Conservation (phyloP, 2,888 invertebrate genomes). For the Scaptomyza caliginosa region DNA sequence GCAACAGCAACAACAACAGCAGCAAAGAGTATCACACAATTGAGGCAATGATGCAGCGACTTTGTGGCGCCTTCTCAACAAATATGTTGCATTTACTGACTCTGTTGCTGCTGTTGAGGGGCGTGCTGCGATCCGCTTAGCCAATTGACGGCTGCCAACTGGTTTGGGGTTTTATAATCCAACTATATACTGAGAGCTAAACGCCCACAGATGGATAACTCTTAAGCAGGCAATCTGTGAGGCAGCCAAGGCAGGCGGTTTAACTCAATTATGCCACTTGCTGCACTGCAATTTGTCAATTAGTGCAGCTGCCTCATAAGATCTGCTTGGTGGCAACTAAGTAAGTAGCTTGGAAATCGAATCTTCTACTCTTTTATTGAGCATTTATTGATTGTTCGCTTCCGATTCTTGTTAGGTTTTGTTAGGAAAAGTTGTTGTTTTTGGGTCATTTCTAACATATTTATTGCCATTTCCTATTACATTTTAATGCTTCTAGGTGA, state of each 20-base stretch:
- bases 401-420: slow-evolving; percentile 7
- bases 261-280: slow-evolving; percentile 76
- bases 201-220: slow-evolving; percentile 73
- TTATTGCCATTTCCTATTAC: neutral
- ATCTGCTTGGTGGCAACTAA: neutral
- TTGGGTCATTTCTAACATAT: neutral
- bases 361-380: slow-evolving; percentile 5
- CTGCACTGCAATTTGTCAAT: slow-evolving; percentile 77
- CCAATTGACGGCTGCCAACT: slow-evolving; percentile 79
- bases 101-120: slow-evolving; percentile 43
- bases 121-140: slow-evolving; percentile 74
- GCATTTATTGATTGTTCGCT: slow-evolving; percentile 23
- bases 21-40: slow-evolving; percentile 24
- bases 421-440: slow-evolving; percentile 2
- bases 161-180: slow-evolving; percentile 41
- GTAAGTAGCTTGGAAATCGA: slow-evolving; percentile 26
- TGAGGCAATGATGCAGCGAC: slow-evolving; percentile 68
- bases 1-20: slow-evolving; percentile 29
- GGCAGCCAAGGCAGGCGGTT: slow-evolving; percentile 22
- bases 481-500: neutral
- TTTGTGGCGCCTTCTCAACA: slow-evolving; percentile 63
- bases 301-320: slow-evolving; percentile 45
- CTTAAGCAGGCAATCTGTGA: slow-evolving; percentile 42
- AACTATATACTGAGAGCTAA: slow-evolving; percentile 12
- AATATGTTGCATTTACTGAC: slow-evolving; percentile 47